Evolutionary conservation across 92 coral and sea anemone species (phyloP).

Genomic region (Nematostella vectensis): DNA sequence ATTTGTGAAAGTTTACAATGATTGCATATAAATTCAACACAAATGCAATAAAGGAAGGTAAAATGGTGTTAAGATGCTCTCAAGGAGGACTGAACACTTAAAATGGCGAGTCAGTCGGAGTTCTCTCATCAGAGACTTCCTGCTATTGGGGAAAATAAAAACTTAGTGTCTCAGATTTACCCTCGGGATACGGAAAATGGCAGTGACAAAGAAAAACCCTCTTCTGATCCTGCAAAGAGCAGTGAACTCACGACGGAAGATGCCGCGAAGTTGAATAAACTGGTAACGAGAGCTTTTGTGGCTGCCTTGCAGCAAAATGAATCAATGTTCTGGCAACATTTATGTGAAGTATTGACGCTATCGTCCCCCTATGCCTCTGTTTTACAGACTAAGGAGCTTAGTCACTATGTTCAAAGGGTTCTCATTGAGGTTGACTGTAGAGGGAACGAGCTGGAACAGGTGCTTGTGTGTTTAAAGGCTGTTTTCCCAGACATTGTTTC

Average conservation of each 20-base stretch:
- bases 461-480: constrained; percentile 27
- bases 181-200: constrained; percentile 7
- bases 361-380: constrained; percentile 71
- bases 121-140: constrained; percentile 60
- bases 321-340: constrained; percentile 56
- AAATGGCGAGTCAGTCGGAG: constrained; percentile 42
- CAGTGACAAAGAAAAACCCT: constrained; percentile 25
- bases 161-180: constrained; percentile 51
- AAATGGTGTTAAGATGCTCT: no score
- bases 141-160: constrained; percentile 55
- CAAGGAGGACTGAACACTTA: no score
- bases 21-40: no score
- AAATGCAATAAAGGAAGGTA: no score
- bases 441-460: constrained; percentile 38
- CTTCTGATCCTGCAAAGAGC: constrained; percentile 11
- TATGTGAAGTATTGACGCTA: constrained; percentile 67
- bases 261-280: constrained; percentile 43
- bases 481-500: constrained; percentile 59
- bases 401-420: constrained; percentile 80
- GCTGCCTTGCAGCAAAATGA: constrained; percentile 65
- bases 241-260: constrained; percentile 39
- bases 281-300: constrained; percentile 73
- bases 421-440: constrained; percentile 28
- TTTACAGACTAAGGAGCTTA: constrained; percentile 52
- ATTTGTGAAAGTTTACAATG: no score